phyloP scores from a whole-genome alignment of 2,797 vertebrate genomes.

The Knipowitschia caucasica region DNA sequence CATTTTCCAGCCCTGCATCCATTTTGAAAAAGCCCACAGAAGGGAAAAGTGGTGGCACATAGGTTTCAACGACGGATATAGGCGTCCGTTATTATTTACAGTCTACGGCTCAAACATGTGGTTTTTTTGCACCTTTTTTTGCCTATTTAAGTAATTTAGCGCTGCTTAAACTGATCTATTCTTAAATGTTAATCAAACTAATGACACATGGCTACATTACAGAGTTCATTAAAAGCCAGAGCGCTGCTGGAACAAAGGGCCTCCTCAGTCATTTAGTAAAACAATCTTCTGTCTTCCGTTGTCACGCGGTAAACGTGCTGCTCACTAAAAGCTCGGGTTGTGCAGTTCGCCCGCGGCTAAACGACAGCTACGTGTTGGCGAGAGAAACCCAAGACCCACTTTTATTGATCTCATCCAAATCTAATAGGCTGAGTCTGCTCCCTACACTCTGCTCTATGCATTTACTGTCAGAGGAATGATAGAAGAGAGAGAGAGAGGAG shows the following conservation, averaged over 20 bases:
- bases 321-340: neutral
- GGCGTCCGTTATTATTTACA: too few species aligned
- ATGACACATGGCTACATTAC: neutral
- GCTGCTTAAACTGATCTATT: too few species aligned
- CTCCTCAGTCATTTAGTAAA: constrained; percentile 5
- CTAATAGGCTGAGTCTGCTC: neutral
- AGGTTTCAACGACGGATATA: too few species aligned
- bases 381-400: constrained; percentile 1
- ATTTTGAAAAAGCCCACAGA: too few species aligned
- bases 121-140: too few species aligned
- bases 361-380: neutral
- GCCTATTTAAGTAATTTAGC: too few species aligned
- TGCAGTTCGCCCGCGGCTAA: constrained; percentile 2
- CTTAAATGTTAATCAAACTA: neutral
- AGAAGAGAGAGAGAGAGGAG: neutral
- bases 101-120: too few species aligned
- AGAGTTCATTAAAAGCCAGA: constrained; percentile 5
- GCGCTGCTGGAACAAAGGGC: neutral
- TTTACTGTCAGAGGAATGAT: neutral
- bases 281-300: constrained; percentile 7
- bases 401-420: constrained; percentile 8
- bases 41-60: too few species aligned
- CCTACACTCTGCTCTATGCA: neutral
- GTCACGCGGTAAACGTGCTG: constrained; percentile 4
- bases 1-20: too few species aligned